These are phyloP conservation scores for Pollicipes pollicipes DNA, from an alignment of 1,140 invertebrate genomes.

Conservation along the genomic window DNA sequence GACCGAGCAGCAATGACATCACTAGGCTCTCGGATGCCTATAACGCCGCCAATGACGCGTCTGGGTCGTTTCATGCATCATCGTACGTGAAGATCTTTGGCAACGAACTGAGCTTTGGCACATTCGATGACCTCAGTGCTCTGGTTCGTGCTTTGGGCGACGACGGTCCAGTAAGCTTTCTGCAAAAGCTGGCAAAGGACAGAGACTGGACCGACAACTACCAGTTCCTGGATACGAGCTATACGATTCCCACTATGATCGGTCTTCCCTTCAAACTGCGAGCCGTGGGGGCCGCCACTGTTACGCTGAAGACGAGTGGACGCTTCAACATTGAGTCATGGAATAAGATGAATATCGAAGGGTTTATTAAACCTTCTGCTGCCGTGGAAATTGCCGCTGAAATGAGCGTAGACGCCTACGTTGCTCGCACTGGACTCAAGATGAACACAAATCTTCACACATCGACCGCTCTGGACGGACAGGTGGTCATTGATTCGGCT, in stretches of 20 bases:
- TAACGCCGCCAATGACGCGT: constrained; percentile 16
- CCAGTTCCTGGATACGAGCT: neutral
- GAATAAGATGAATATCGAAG: neutral
- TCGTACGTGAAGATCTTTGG: constrained; percentile 33
- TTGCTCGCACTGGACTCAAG: neutral
- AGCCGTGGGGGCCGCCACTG: neutral
- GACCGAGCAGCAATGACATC: constrained; percentile 15
- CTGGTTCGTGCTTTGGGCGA: neutral
- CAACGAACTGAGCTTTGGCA: constrained; percentile 31
- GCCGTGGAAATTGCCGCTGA: neutral
- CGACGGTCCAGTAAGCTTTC: constrained; percentile 12
- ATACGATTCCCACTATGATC: neutral
- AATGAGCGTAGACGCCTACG: neutral
- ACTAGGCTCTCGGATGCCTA: constrained; percentile 16
- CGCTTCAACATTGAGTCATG: neutral
- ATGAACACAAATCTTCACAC: neutral
- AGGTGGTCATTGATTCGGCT: neutral
- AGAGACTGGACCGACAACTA: neutral
- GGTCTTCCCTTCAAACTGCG: neutral
- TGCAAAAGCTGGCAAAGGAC: constrained; percentile 10
- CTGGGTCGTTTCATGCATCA: constrained; percentile 20
- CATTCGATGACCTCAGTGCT: constrained; percentile 20
- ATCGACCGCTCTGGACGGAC: neutral
- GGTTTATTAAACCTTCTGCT: neutral
- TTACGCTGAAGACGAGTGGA: neutral